phyloP scores from a whole-genome alignment of 2,888 invertebrate species.

The Drosophila phalerata region DNA sequence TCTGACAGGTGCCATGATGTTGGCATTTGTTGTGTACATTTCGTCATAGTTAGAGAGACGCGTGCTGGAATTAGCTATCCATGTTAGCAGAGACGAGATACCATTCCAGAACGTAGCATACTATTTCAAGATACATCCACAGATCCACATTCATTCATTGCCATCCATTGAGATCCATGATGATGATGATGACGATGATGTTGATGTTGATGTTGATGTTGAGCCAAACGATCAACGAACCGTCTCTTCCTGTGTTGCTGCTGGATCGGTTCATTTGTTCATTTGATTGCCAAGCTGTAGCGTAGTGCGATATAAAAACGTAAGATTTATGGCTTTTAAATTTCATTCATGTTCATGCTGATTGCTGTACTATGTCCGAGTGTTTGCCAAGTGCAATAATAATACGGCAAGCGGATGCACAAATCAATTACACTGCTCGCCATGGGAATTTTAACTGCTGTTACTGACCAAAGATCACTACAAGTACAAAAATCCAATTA shows the following conservation, averaged over 20 bases:
- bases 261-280: conserved; percentile 41
- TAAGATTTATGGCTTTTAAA: conserved; percentile 76
- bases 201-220: not conserved
- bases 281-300: conserved; percentile 62
- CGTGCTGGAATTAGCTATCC: conserved; percentile 69
- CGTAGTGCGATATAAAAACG: conserved; percentile 52
- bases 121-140: conserved; percentile 4
- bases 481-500: conserved; percentile 45
- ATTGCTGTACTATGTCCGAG: conserved; percentile 39
- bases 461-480: conserved; percentile 33
- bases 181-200: conserved; percentile 4
- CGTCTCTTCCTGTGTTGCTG: conserved; percentile 50
- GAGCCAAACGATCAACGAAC: conserved; percentile 45
- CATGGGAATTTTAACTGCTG: conserved; percentile 42
- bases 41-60: conserved; percentile 62
- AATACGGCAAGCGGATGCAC: conserved; percentile 59
- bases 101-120: conserved; percentile 6
- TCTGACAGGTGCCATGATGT: conserved; percentile 67
- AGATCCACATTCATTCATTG: conserved; percentile 24
- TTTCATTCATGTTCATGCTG: conserved; percentile 63
- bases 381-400: conserved; percentile 14
- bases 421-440: conserved; percentile 56
- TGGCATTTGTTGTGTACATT: conserved; percentile 57
- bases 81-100: conserved; percentile 26
- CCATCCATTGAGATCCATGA: conserved; percentile 33